Base-by-base conservation (phyloP, 2,113 vertebrate genomes). In the Limnothrissa miodon region DNA sequence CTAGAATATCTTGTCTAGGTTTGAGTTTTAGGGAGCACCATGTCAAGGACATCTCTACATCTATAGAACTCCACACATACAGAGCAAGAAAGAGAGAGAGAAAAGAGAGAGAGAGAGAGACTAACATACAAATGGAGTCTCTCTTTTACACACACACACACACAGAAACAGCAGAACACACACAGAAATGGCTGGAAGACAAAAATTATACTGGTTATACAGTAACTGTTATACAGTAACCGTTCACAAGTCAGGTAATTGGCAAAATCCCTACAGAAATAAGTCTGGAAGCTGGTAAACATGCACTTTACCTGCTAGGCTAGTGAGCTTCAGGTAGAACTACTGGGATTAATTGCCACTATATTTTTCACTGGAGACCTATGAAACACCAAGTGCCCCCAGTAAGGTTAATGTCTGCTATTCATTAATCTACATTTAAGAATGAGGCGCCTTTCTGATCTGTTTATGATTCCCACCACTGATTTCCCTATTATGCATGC, bases 1-100 rank as follows among this genome's bases (percentile, higher is more conserved):
- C 66, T 36, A 74, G 93, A 89, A 90, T 85, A 93, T 91, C 93
- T 92, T 92, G 93, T 93, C 92, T 92, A 90, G 93, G 92, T 94
- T 88, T 89, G 92, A 87, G 92, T 89, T 90, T 92, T 39, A n/a
- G 80, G 80, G 80, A 11, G 66, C 29, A 39, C 33, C 33, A 36
- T 74, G 66, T 74, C 66, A 74, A 74, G 66, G 66, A 74, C 66
- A 74, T 74, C 66, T 74, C 66, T 74, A 15, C 66, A 74, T 74
- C 66, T 74, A 74, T 74, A 70, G 66, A 70, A 29, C 62, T 36
- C 11, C 29, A 70, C 62, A 70, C 62, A 33, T 1, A 70, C 62
- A 36, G 29, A 36, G 51, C 5, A 25, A 33, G 59, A 29, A 13
- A 66, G 25, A 66, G 59, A 66, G 59, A 66, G 25, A 11, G 25